Evolutionary conservation across 2,888 invertebrate species (phyloP).

Genomic region (Nymphalis c-album): DNA sequence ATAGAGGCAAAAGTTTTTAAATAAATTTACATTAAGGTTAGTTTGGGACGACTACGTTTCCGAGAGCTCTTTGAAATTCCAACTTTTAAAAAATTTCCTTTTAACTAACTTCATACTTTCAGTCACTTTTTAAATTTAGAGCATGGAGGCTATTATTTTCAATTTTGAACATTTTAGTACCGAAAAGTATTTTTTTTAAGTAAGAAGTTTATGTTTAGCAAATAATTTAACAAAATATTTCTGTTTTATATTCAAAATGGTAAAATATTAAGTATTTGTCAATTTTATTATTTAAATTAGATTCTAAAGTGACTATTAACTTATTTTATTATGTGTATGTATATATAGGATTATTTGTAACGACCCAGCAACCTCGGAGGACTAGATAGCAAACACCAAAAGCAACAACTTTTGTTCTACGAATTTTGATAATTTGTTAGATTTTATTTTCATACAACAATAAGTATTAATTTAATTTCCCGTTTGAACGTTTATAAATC

Average conservation of each 20-base stretch:
- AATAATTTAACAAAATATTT: background rate
- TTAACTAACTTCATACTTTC: slow-evolving; percentile 22
- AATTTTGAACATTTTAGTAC: slow-evolving; percentile 17
- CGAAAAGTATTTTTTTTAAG: slow-evolving; percentile 1
- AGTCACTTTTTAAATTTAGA: slow-evolving; percentile 19
- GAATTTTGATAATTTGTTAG: too few species aligned
- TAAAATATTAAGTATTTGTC: background rate
- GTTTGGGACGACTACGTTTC: slow-evolving; percentile 14
- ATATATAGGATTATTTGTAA: too few species aligned
- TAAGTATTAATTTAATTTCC: too few species aligned
- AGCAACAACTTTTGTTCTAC: too few species aligned
- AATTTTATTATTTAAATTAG: background rate
- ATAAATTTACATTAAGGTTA: slow-evolving; percentile 12
- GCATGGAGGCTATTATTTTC: slow-evolving; percentile 19
- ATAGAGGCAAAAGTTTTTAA: slow-evolving; percentile 7
- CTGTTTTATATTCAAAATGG: background rate
- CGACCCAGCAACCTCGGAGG: too few species aligned
- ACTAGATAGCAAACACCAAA: too few species aligned
- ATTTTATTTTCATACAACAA: too few species aligned
- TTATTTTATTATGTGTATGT: too few species aligned
- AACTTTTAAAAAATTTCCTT: slow-evolving; percentile 24
- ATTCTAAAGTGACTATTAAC: background rate
- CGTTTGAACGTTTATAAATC: too few species aligned
- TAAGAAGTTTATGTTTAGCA: background rate
- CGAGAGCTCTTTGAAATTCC: slow-evolving; percentile 21